phyloP scores from a whole-genome alignment of 2,888 invertebrate genomes.

The Andricus curvator region DNA sequence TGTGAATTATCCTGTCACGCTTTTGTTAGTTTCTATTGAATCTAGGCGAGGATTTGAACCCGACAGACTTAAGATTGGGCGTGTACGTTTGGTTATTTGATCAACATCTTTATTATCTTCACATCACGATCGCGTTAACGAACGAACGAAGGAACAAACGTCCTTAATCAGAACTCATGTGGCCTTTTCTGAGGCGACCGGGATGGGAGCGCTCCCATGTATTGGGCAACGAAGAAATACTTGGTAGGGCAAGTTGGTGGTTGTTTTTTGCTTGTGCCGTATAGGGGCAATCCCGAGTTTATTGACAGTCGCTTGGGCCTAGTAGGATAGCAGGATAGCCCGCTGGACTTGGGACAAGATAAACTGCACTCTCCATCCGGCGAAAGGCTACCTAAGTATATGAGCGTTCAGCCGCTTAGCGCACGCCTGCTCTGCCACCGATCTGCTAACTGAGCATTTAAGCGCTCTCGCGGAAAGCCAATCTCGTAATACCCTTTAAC shows the following conservation, averaged over 20 bases:
- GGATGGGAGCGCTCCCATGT: constrained; percentile 53
- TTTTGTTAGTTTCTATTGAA: not conserved
- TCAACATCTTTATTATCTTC: constrained; percentile 37
- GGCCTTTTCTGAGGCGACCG: constrained; percentile 41
- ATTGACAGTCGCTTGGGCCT: constrained; percentile 57
- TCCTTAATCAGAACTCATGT: constrained; percentile 3
- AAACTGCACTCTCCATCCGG: constrained; percentile 56
- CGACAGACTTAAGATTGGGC: not conserved
- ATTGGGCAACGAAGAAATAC: constrained; percentile 53
- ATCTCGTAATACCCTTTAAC: constrained; percentile 50
- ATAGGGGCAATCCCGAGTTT: constrained; percentile 57
- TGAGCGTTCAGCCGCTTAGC: constrained; percentile 28
- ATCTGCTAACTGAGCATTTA: constrained; percentile 40
- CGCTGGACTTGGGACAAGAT: constrained; percentile 54
- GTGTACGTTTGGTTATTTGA: constrained; percentile 6
- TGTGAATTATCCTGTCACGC: constrained; percentile 4
- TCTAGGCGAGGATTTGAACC: not conserved
- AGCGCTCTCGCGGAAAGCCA: constrained; percentile 43
- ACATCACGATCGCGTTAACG: constrained; percentile 34
- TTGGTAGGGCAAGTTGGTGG: constrained; percentile 45
- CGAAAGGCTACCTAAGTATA: constrained; percentile 51
- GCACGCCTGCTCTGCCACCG: constrained; percentile 32
- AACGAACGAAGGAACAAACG: not conserved
- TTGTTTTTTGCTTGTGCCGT: constrained; percentile 53
- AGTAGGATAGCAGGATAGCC: constrained; percentile 46